Evolutionary conservation across 1,140 invertebrate species (phyloP).

Genomic region (Ylistrum balloti): DNA sequence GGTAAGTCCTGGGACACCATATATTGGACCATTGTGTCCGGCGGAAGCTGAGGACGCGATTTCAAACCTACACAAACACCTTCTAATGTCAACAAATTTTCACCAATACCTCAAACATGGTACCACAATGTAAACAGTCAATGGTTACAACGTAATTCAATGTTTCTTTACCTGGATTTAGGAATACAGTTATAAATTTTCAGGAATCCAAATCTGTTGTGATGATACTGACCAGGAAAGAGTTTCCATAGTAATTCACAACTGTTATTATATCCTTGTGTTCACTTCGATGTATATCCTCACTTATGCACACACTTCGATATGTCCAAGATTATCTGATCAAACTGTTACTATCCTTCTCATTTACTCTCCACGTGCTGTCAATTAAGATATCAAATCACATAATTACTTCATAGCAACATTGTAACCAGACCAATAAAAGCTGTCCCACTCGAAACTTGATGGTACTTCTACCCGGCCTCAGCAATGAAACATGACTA

Average conservation of each 20-base stretch:
- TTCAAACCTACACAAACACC: neutral
- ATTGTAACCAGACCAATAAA: neutral
- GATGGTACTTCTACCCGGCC: neutral
- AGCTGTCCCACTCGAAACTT: neutral
- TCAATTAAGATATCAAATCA: conserved; percentile 40
- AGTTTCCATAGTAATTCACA: neutral
- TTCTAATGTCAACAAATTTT: neutral
- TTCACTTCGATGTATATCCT: neutral
- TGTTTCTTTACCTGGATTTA: neutral
- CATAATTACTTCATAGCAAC: neutral
- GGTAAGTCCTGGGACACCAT: neutral
- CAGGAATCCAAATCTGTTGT: neutral
- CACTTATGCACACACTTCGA: neutral
- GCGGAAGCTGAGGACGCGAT: neutral
- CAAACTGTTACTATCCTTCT: neutral
- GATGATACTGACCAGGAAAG: neutral
- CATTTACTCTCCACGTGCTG: conserved; percentile 11
- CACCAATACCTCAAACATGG: neutral
- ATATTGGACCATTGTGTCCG: conserved; percentile 1
- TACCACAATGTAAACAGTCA: neutral
- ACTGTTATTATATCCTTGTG: neutral
- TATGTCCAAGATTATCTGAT: neutral
- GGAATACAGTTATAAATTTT: neutral
- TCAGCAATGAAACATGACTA: neutral
- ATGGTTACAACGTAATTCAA: neutral